phyloP scores from a whole-genome alignment of 2,113 vertebrate genomes.

The rabbit (Oryctolagus cuniculus) region mOryCun1.1 NC_091435.1:149268501-149269000 shows the following conservation, averaged over 20 bases:
- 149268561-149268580: background rate
- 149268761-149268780: background rate
- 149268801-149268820: background rate
- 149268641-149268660: background rate
- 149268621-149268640: background rate
- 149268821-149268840: background rate
- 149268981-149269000: background rate
- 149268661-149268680: background rate
- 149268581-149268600: conserved; percentile 31
- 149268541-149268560: background rate
- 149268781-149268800: background rate
- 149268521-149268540: conserved; percentile 16
- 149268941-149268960: conserved; percentile 83
- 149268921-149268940: conserved; percentile 96
- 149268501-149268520: conserved; percentile 45
- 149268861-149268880: conserved; percentile 96
- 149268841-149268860: conserved; percentile 68
- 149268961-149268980: background rate
- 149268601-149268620: background rate
- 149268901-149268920: conserved; percentile 96
- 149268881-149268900: conserved; percentile 96
- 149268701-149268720: background rate
- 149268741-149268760: background rate
- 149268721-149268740: background rate
- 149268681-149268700: background rate